Percentiles rank a stretch among this genome's conserved stretches.
Evolutionary conservation across 2,888 invertebrate genomes (phyloP).

Genomic region (Vandiemenella viatica): DNA sequence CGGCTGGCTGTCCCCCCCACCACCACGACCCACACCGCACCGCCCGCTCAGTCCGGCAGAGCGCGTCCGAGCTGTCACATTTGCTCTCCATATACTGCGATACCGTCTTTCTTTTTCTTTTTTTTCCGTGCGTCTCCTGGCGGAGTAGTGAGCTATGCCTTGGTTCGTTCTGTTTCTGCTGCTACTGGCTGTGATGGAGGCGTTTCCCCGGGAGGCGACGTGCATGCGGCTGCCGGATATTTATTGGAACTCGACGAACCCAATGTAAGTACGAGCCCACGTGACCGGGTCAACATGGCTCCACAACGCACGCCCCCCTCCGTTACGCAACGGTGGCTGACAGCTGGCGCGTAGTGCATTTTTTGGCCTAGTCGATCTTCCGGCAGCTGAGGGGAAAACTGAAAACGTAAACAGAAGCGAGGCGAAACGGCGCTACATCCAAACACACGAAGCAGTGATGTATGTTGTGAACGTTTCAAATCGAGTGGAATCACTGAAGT

Average conservation of each 20-base stretch:
- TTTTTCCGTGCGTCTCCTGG: no score
- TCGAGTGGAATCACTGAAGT: no score
- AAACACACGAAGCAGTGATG: no score
- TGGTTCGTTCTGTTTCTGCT: slow-evolving; percentile 36
- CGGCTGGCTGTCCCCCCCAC: no score
- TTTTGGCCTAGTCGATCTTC: no score
- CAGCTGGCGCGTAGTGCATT: no score
- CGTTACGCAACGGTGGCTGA: neutral
- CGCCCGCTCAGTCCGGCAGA: no score
- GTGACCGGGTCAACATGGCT: neutral
- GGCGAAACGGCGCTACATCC: no score
- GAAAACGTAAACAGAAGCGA: no score
- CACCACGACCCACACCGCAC: no score
- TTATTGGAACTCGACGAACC: slow-evolving; percentile 40
- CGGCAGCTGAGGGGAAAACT: no score
- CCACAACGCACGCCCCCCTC: neutral
- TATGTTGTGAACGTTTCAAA: no score
- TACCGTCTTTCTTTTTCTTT: neutral
- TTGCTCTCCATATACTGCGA: neutral
- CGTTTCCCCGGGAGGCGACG: slow-evolving; percentile 34
- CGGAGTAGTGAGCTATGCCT: slow-evolving; percentile 28
- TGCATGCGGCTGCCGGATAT: slow-evolving; percentile 36
- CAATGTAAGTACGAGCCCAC: slow-evolving; percentile 32
- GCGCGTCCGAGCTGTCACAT: neutral
- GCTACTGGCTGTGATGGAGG: slow-evolving; percentile 35